Conservation (phyloP, 1,140 invertebrate genomes). For the Cydia splendana region DNA sequence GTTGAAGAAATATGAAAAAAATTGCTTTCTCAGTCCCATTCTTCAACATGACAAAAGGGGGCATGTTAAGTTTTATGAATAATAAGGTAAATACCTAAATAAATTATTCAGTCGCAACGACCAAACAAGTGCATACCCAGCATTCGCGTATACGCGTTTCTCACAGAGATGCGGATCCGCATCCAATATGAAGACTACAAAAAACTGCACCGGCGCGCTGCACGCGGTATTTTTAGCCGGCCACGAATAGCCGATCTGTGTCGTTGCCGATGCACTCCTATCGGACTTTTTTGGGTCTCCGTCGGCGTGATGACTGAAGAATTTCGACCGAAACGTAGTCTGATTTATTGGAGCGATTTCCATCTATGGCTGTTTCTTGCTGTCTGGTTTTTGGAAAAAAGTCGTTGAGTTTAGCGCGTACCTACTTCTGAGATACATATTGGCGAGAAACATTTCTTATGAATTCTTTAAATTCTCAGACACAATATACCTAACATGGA, state of each 20-base stretch:
- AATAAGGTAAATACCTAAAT: neutral
- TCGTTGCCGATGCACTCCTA: constrained; percentile 51
- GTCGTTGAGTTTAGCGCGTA: no score
- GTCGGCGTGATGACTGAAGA: neutral
- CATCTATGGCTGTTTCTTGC: neutral
- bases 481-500: no score
- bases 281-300: constrained; percentile 47
- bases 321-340: constrained; percentile 3
- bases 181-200: constrained; percentile 56
- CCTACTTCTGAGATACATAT: no score
- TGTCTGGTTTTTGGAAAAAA: no score
- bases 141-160: no score
- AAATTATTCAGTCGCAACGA: neutral
- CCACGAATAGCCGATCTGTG: constrained; percentile 62
- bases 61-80: neutral
- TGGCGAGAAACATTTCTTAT: no score
- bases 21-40: no score
- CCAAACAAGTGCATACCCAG: neutral
- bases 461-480: no score
- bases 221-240: constrained; percentile 67
- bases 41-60: no score
- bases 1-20: no score
- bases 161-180: no score
- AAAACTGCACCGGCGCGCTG: constrained; percentile 68
- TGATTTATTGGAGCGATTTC: neutral